A percentile compares a stretch with the other conserved stretches of the same genome.
Conservation (phyloP, 1,140 invertebrate species). For the Drosophila malerkotliana region DNA sequence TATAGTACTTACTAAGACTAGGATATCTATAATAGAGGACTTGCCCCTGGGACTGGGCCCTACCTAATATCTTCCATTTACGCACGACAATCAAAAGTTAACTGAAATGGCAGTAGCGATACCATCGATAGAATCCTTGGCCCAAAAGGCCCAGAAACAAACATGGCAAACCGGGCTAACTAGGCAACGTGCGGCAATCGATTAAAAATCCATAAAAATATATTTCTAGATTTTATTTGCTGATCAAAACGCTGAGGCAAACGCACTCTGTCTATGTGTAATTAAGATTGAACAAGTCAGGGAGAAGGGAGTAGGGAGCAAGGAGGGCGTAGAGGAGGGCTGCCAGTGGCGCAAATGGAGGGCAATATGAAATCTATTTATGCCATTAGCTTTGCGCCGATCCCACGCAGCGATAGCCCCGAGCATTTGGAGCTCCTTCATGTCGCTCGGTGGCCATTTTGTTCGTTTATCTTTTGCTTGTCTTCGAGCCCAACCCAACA, state of each 20-base stretch:
- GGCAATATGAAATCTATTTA: conserved; percentile 81
- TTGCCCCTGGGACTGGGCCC: neutral
- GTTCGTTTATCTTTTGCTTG: conserved; percentile 46
- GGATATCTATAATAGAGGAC: no score
- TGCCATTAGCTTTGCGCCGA: conserved; percentile 79
- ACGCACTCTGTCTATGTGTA: conserved; percentile 55
- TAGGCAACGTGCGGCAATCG: conserved; percentile 64
- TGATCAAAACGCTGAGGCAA: conserved; percentile 53
- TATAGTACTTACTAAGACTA: neutral
- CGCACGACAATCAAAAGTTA: conserved; percentile 58
- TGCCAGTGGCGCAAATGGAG: conserved; percentile 29
- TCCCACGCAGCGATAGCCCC: conserved; percentile 61
- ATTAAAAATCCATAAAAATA: conserved; percentile 83
- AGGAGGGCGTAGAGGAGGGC: neutral
- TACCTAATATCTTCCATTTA: conserved; percentile 37
- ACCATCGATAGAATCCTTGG: conserved; percentile 42
- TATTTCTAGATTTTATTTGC: conserved; percentile 82
- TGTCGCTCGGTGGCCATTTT: conserved; percentile 37
- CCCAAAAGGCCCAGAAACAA: conserved; percentile 25
- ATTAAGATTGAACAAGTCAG: conserved; percentile 56
- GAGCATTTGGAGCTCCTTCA: conserved; percentile 60
- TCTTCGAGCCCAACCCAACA: conserved; percentile 43
- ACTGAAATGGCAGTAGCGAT: conserved; percentile 29
- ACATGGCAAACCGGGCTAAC: conserved; percentile 9
- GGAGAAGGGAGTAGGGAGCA: neutral